Evolutionary conservation across 2,797 vertebrate genomes (phyloP), one percentile per base, ranked within the genome.

Genomic region (Poeciliopsis paucimaculata): DNA sequence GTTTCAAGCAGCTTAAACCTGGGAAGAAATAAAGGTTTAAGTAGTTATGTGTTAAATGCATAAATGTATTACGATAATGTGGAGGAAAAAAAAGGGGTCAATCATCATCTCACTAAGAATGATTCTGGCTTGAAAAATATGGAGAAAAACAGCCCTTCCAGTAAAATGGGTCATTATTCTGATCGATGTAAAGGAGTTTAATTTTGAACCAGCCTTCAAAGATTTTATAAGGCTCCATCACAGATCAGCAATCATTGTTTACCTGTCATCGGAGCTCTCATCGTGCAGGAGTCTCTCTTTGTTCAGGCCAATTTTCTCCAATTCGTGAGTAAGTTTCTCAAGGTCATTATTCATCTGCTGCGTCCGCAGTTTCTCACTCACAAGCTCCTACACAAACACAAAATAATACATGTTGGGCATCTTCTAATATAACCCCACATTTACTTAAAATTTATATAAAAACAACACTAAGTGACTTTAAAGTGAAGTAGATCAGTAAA

Each of bases 331-430:
- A 89, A 99, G 95, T 88, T 99, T 99, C 89, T 99, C 98, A 10
- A 99, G 95, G 80, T 99, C 98, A 57, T 99, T 99, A 92, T 97
- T 98, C 93, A 97, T 98, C 95, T 99, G 98, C 83, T 99, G 98
- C 39, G 96, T 97, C 90, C 96, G 97, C 86, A 99, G 81, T 85
- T 99, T 99, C 93, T 99, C 98, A 91, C 94, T 98, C 76, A 99
- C 98, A 85, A 99, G 95, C 90, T 99, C 98, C 98, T 99, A 88
- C 82, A 90, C 15, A 88, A 82, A 89, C 13, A 89, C 77, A 88
- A 13, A 83, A 16, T 68, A 7, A 45, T 26, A 70, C 70, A 77
- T 72, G 23, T 2, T 28, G 26, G 82, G 53, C 10, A 26, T 7
- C 34, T 39, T 15, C 15, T 13, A 64, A 39, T 45, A 4, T 73